Base-by-base conservation (phyloP, 2,888 invertebrate genomes). In the Loripinus fragilis region DNA sequence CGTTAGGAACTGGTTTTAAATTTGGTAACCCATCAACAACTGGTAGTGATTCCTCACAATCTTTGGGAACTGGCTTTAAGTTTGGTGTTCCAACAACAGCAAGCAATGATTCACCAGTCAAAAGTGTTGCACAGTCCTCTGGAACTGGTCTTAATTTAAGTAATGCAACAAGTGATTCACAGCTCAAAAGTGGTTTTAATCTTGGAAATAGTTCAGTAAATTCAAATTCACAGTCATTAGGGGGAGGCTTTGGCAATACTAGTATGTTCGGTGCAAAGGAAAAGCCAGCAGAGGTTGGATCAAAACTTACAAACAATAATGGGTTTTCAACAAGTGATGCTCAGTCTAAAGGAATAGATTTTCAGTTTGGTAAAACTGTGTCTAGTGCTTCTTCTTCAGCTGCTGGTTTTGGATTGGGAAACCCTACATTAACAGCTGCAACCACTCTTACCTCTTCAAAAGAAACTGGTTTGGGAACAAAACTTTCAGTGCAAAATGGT, bases 101-200 rank as follows among this genome's bases (percentile, higher is more conserved):
- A 25, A 45, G 3, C n/a, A 45, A 20, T 45, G 45, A 45, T 3
- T 45, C 45, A 45, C 38, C 5, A 12, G 7, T 38, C 38, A 38
- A 38, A 38, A 38, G 7, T 12, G 17, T 8, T 20, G 20, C 48
- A 48, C 25, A 23, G 25, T 52, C 52, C 55, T 33, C 45, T 52
- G 45, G 45, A 30, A 66, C 67, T 70, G 79, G 75, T 25, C 74
- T 81, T 71, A 82, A 82, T 50, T 70, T 82, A 77, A 77, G 74
- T 55, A 35, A 45, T 42, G 45, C 74, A 42, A 33, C 66, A 42
- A 35, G 50, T 35, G 23, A 48, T 17, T 33, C 50, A 23, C n/a
- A 42, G 48, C 33, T 30, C 15, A 35, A 23, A 30, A 66, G 71
- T 52, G 66, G 71, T 20, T 71, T 71, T 66, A 71, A 67, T 20